A percentile compares a stretch with the other conserved stretches of the same genome.
phyloP scores from a whole-genome alignment of 2,113 vertebrate genomes.

The Hipposideros armiger region DNA sequence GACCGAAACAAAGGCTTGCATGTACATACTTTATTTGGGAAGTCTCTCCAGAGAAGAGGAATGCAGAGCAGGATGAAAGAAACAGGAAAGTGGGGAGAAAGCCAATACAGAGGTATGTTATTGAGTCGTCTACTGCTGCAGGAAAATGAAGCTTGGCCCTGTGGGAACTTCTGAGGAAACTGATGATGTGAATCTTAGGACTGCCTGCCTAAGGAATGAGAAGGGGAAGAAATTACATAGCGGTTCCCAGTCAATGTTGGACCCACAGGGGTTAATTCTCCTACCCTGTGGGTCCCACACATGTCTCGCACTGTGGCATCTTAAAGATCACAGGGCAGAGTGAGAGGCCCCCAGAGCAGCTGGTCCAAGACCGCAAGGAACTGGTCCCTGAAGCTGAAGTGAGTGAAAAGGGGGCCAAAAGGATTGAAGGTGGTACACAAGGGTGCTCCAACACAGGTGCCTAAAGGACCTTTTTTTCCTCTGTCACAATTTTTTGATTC shows the following conservation, averaged over 20 bases:
- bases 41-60: not conserved
- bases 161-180: not conserved
- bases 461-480: not conserved
- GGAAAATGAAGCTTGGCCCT: not conserved
- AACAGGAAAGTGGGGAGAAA: not conserved
- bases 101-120: not conserved
- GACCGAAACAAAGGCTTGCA: not conserved
- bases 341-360: not conserved
- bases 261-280: not conserved
- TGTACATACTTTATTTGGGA: not conserved
- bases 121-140: not conserved
- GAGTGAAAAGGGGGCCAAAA: rapidly evolving
- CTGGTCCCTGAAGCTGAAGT: not conserved
- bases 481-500: not conserved
- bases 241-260: not conserved
- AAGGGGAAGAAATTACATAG: not conserved
- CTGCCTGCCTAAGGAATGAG: not conserved
- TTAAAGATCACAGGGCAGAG: not conserved
- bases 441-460: not conserved
- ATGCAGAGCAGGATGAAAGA: not conserved
- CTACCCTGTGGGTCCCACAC: not conserved
- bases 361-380: too few relatives aligned
- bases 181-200: not conserved
- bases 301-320: not conserved
- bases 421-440: not conserved